Percentiles rank a stretch among this genome's conserved stretches.
Evolutionary conservation across 2,113 vertebrate species (phyloP).

Genomic region (Pica pica): DNA sequence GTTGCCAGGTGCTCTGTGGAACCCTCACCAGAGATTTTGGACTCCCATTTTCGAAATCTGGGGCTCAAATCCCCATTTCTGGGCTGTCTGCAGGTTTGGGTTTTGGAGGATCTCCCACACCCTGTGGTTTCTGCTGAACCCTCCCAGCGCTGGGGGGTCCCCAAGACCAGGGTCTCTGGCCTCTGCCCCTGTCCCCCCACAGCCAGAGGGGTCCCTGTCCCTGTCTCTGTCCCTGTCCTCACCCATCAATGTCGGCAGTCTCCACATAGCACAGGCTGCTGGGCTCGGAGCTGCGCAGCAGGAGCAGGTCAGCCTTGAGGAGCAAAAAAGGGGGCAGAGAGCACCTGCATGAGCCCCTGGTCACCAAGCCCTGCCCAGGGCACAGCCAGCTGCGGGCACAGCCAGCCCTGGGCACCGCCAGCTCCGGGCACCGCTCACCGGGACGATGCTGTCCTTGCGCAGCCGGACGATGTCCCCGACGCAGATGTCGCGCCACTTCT

Average conservation of each 20-base stretch:
- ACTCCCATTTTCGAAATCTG: background rate
- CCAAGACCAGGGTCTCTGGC: background rate
- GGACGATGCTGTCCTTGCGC: constrained; percentile 81
- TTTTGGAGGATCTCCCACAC: background rate
- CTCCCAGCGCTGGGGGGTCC: accelerated
- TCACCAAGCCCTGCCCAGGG: accelerated
- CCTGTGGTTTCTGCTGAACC: background rate
- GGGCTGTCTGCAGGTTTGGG: background rate
- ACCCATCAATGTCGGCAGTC: constrained; percentile 93
- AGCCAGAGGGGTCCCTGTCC: accelerated
- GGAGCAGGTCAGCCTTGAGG: constrained; percentile 81
- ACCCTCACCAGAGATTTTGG: background rate
- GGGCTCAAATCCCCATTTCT: background rate
- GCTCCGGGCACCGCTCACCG: constrained; percentile 67
- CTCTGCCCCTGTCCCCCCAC: background rate
- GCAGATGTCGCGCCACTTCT: constrained; percentile 78
- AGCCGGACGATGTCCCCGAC: constrained; percentile 87
- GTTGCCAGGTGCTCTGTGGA: background rate
- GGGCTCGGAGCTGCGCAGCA: constrained; percentile 88
- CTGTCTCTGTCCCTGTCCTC: background rate
- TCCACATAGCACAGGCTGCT: constrained; percentile 94
- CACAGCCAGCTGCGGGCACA: accelerated
- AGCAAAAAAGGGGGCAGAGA: background rate
- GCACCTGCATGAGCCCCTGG: background rate
- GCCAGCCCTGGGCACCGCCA: background rate